Percentiles rank a stretch among this genome's conserved stretches.
These are phyloP conservation scores for Eristalis pertinax DNA, from an alignment of 2,888 invertebrate genomes.

Conservation along the genomic window DNA sequence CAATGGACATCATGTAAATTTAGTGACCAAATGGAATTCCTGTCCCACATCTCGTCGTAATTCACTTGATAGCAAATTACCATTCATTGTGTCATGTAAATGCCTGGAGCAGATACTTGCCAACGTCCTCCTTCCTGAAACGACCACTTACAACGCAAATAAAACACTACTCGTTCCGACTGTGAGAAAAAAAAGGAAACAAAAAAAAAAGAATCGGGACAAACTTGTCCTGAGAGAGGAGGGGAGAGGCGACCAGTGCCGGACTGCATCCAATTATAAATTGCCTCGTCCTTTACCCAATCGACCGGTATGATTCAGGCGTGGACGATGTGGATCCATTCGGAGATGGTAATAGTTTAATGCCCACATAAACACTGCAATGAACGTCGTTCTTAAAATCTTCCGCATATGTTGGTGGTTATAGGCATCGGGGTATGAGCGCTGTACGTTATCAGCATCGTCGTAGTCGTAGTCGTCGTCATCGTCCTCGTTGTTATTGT, in stretches of 20 bases:
- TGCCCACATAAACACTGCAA: conserved; percentile 54
- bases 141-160: conserved; percentile 49
- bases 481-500: not conserved
- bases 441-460: not conserved
- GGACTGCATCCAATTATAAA: conserved; percentile 66
- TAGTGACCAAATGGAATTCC: conserved; percentile 32
- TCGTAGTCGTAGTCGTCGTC: not conserved
- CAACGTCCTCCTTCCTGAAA: conserved; percentile 1
- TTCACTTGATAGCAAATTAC: conserved; percentile 60
- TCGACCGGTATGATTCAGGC: conserved; percentile 36
- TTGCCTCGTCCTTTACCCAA: conserved; percentile 51
- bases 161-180: conserved; percentile 16
- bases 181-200: conserved; percentile 12
- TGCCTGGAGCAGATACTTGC: conserved; percentile 54
- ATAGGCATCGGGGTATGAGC: conserved; percentile 8
- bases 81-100: conserved; percentile 66
- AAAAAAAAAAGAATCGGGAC: conserved; percentile 6
- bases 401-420: conserved; percentile 45
- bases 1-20: conserved; percentile 31
- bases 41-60: conserved; percentile 32
- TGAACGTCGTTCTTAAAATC: conserved; percentile 57
- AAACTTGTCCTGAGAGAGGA: not conserved
- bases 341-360: conserved; percentile 49
- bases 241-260: not conserved
- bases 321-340: conserved; percentile 27